phyloP scores from a whole-genome alignment of 2,113 vertebrate genomes.

The Mastomys natalensis region DNA sequence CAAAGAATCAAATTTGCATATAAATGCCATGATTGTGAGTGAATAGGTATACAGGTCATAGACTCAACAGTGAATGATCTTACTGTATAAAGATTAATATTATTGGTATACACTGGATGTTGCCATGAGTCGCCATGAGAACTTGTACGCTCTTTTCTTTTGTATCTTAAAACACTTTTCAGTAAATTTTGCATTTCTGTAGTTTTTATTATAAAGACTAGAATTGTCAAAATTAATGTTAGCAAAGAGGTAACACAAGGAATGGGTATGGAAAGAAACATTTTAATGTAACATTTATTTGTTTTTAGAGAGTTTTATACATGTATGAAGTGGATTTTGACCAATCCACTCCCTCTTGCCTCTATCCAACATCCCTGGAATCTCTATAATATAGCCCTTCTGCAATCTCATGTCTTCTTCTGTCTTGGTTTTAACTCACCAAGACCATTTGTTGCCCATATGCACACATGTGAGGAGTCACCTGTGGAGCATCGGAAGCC shows the following conservation, averaged over 20 bases:
- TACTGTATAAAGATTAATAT: constrained; percentile 35
- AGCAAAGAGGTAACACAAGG: background rate
- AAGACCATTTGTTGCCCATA: no score
- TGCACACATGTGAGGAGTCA: background rate
- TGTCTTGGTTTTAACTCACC: background rate
- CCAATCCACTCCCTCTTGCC: background rate
- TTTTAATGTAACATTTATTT: background rate
- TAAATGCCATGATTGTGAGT: constrained; percentile 75
- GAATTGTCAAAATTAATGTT: constrained; percentile 14
- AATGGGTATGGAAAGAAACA: background rate
- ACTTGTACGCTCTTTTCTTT: background rate
- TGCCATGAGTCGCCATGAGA: constrained; percentile 28
- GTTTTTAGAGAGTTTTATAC: background rate
- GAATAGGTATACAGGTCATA: constrained; percentile 49
- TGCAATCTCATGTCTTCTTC: background rate
- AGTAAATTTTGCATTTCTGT: background rate
- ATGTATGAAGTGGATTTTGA: no score
- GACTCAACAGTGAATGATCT: constrained; percentile 67
- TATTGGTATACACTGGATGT: background rate
- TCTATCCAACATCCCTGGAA: background rate
- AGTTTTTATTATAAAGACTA: background rate
- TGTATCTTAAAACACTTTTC: background rate
- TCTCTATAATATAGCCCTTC: background rate
- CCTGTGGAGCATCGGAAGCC: no score
- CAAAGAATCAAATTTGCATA: constrained; percentile 80